A percentile compares a stretch with the other conserved stretches of the same genome.
These are phyloP conservation scores for Leptinotarsa peninsularis DNA, from an alignment of 2,888 invertebrate genomes.

Conservation along the genomic window DNA sequence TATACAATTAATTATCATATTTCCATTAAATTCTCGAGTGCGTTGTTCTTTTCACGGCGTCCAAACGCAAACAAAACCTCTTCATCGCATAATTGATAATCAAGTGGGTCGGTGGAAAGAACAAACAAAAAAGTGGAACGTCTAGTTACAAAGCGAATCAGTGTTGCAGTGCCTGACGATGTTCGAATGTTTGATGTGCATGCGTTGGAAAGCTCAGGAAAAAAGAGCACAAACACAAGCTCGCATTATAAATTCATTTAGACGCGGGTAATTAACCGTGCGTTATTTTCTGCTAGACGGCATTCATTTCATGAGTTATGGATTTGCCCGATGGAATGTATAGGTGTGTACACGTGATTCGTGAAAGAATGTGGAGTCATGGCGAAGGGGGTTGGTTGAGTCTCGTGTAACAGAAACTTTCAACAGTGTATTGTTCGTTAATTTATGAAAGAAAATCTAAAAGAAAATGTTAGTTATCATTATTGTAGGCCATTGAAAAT, in stretches of 20 bases:
- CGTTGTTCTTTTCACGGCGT: conserved; percentile 11
- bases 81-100: conserved; percentile 22
- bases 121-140: conserved; percentile 16
- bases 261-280: conserved; percentile 11
- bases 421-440: too few relatives aligned
- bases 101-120: conserved; percentile 9
- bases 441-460: too few relatives aligned
- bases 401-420: too few relatives aligned
- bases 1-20: background rate
- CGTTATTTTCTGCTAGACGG: conserved; percentile 5
- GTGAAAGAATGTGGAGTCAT: background rate
- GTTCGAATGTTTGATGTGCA: conserved; percentile 17
- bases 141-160: conserved; percentile 1
- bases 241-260: conserved; percentile 1
- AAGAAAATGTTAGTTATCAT: too few relatives aligned
- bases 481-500: too few relatives aligned
- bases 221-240: conserved; percentile 9
- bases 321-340: background rate
- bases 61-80: conserved; percentile 19
- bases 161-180: conserved; percentile 15
- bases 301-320: conserved; percentile 1
- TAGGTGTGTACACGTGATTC: conserved; percentile 12
- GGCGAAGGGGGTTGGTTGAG: background rate
- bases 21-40: background rate
- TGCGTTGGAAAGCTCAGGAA: conserved; percentile 13